A percentile compares a stretch with the other conserved stretches of the same genome.
These are phyloP conservation scores for Epicampocera succincta DNA, from an alignment of 2,888 invertebrate genomes.

Conservation along the genomic window DNA sequence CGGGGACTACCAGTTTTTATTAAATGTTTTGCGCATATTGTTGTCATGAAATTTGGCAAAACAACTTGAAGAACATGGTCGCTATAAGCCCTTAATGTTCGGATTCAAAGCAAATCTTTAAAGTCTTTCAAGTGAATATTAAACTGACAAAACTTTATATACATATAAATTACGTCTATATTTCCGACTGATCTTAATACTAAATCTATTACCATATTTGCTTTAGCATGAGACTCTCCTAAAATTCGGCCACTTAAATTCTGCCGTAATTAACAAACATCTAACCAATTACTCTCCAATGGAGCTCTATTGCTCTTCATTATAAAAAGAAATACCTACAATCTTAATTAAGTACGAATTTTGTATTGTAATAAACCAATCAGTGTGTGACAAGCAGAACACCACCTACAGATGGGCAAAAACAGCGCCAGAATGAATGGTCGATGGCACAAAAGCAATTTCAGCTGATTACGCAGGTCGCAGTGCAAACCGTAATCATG, in stretches of 20 bases:
- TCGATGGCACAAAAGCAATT: slow-evolving; percentile 41
- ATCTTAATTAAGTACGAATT: slow-evolving; percentile 21
- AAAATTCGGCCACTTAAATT: slow-evolving; percentile 23
- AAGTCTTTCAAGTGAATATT: too few relatives aligned
- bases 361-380: slow-evolving; percentile 46
- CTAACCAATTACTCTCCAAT: slow-evolving; percentile 44
- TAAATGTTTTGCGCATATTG: too few relatives aligned
- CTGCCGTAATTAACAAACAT: slow-evolving; percentile 44
- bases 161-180: not conserved
- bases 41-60: too few relatives aligned
- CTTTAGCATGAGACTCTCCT: not conserved
- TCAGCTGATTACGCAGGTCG: slow-evolving; percentile 23
- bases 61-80: too few relatives aligned
- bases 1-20: too few relatives aligned
- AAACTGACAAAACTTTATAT: too few relatives aligned
- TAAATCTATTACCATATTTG: not conserved
- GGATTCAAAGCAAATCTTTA: too few relatives aligned
- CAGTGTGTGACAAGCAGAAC: slow-evolving; percentile 19
- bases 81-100: too few relatives aligned
- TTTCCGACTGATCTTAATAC: too few relatives aligned
- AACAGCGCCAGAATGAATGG: not conserved
- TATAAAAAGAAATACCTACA: not conserved
- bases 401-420: not conserved
- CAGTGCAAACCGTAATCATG: slow-evolving; percentile 4
- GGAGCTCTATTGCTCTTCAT: slow-evolving; percentile 21